Evolutionary conservation across 2,888 invertebrate genomes (phyloP).

Genomic region (Polydesmus complanatus): DNA sequence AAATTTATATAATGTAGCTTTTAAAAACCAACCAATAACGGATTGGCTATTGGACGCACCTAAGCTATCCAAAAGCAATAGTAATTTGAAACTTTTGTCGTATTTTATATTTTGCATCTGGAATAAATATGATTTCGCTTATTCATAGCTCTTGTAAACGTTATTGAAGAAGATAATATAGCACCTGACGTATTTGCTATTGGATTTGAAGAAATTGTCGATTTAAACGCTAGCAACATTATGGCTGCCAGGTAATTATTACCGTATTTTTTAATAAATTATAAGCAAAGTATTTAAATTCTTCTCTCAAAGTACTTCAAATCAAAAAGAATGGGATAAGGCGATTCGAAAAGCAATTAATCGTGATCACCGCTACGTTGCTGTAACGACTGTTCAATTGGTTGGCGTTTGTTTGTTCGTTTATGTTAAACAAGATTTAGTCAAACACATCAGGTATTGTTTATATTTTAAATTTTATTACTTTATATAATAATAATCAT

Average conservation of each 20-base stretch:
- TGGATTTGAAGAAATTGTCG: slow-evolving; percentile 98
- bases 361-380: slow-evolving; percentile 70
- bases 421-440: slow-evolving; percentile 76
- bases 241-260: slow-evolving; percentile 62
- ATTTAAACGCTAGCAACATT: slow-evolving; percentile 95
- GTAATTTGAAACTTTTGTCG: too few species aligned
- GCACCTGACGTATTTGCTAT: slow-evolving; percentile 91
- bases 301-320: slow-evolving; percentile 52
- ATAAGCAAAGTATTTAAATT: background rate
- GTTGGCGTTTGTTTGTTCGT: slow-evolving; percentile 96
- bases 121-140: slow-evolving; percentile 19
- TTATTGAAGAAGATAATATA: slow-evolving; percentile 35
- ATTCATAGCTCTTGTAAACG: slow-evolving; percentile 32
- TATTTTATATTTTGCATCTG: background rate
- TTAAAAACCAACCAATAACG: slow-evolving; percentile 64
- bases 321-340: slow-evolving; percentile 88
- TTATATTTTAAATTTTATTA: background rate
- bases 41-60: slow-evolving; percentile 84
- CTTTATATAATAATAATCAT: slow-evolving; percentile 4
- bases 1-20: slow-evolving; percentile 94
- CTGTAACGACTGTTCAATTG: slow-evolving; percentile 83
- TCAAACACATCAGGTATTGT: slow-evolving; percentile 56
- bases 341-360: slow-evolving; percentile 84
- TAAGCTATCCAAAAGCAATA: slow-evolving; percentile 34
- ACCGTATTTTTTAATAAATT: background rate